phyloP scores from a whole-genome alignment of 1,140 invertebrate genomes.

The Leptinotarsa defecta region DNA sequence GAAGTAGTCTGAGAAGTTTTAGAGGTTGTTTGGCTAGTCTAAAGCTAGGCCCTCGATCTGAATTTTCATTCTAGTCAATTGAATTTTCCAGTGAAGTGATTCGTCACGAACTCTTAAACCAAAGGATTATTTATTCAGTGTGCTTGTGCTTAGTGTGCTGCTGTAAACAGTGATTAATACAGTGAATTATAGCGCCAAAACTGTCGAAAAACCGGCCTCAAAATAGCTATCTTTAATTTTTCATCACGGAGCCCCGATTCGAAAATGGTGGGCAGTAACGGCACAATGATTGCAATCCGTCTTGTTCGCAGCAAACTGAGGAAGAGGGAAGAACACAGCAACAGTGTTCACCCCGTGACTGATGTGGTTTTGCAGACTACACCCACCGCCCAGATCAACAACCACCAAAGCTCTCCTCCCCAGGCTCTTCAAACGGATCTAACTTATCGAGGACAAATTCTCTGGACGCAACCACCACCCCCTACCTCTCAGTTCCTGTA shows the following conservation, averaged over 20 bases:
- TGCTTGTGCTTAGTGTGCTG: constrained; percentile 22
- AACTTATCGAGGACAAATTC: constrained; percentile 63
- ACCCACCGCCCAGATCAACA: constrained; percentile 40
- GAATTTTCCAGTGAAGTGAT: constrained; percentile 17
- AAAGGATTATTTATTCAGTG: constrained; percentile 35
- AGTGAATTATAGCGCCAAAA: neutral
- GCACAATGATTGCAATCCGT: constrained; percentile 81
- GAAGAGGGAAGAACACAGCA: constrained; percentile 77
- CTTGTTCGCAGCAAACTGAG: constrained; percentile 86
- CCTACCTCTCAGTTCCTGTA: constrained; percentile 74
- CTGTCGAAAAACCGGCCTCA: constrained; percentile 33
- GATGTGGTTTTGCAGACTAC: constrained; percentile 67
- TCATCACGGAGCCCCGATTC: constrained; percentile 50
- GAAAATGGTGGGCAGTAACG: constrained; percentile 78
- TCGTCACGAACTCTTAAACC: constrained; percentile 21
- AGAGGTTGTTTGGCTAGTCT: constrained; percentile 38
- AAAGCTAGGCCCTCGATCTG: constrained; percentile 39
- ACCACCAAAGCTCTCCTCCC: constrained; percentile 38
- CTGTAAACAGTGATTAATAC: constrained; percentile 27
- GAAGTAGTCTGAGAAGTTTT: neutral
- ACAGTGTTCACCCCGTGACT: constrained; percentile 63
- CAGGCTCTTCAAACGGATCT: constrained; percentile 43
- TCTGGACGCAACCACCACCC: constrained; percentile 80
- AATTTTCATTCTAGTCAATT: constrained; percentile 34
- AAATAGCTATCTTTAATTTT: constrained; percentile 55